phyloP scores from a whole-genome alignment of 2,888 invertebrate genomes.

The Eupithecia abbreviata region DNA sequence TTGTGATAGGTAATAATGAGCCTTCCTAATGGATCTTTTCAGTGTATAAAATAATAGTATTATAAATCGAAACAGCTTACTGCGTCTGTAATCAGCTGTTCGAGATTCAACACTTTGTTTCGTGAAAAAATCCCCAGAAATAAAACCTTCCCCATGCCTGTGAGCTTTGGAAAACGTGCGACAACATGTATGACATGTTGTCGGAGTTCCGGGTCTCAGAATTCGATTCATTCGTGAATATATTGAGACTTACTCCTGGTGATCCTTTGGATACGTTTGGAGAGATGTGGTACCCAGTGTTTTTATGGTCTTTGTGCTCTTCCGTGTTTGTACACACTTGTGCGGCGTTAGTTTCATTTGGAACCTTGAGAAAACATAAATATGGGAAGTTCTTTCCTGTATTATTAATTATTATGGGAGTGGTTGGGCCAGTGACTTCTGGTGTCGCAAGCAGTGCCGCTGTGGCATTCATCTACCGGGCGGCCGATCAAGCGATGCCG shows the following conservation, averaged over 20 bases:
- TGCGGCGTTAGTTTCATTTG: conserved; percentile 95
- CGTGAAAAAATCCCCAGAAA: conserved; percentile 50
- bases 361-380: conserved; percentile 95
- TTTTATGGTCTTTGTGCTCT: conserved; percentile 97
- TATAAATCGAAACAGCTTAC: conserved; percentile 8
- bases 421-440: conserved; percentile 93
- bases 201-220: conserved; percentile 83
- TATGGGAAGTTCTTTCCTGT: conserved; percentile 97
- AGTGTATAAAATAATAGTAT: conserved; percentile 12
- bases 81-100: conserved; percentile 34
- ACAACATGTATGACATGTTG: conserved; percentile 84
- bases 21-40: background rate
- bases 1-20: conserved; percentile 8
- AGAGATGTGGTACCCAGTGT: conserved; percentile 99
- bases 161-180: conserved; percentile 64
- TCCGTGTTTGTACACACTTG: conserved; percentile 96
- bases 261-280: conserved; percentile 88
- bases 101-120: conserved; percentile 37
- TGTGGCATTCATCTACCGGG: conserved; percentile 96
- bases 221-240: conserved; percentile 88
- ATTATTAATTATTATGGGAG: conserved; percentile 93
- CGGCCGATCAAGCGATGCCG: conserved; percentile 94
- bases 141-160: conserved; percentile 76
- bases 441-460: conserved; percentile 96
- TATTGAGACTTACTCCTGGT: conserved; percentile 86